A percentile compares a stretch with the other conserved stretches of the same genome.
Conservation (phyloP, 2,113 vertebrate species). For the Petrocephalus zakoni region DNA sequence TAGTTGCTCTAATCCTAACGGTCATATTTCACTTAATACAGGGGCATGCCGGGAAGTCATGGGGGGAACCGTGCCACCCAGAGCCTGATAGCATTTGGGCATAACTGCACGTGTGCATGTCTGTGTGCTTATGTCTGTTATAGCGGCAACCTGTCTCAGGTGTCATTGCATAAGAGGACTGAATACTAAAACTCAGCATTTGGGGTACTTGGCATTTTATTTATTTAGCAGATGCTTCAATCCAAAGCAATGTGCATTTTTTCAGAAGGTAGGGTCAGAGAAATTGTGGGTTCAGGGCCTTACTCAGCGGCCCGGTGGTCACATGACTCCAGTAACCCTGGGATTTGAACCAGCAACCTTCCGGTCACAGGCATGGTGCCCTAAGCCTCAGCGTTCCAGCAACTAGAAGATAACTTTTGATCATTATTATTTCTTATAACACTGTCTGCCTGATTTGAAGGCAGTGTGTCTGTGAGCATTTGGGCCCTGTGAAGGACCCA, state of each 20-base stretch:
- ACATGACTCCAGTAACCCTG: not conserved
- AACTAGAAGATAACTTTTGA: not conserved
- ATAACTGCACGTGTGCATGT: not conserved
- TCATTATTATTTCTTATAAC: not conserved
- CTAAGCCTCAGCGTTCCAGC: not conserved
- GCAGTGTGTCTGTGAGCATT: not conserved
- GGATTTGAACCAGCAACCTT: not conserved
- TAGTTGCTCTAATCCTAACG: not conserved
- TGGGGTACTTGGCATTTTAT: not conserved
- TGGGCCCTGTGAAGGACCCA: not conserved
- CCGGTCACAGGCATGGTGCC: not conserved
- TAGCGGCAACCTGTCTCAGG: not conserved
- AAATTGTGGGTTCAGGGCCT: no score
- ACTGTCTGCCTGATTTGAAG: not conserved
- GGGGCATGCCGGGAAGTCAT: not conserved
- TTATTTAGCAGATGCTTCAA: not conserved
- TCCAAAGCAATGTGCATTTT: not conserved
- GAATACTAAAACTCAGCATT: not conserved
- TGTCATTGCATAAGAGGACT: not conserved
- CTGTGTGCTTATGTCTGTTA: not conserved
- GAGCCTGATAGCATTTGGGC: not conserved
- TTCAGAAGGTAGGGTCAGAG: no score
- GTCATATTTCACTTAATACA: not conserved
- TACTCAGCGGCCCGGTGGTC: no score
- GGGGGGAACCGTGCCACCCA: slow-evolving; percentile 1